Conservation (phyloP, 1,140 invertebrate genomes). For the Harlomillsia oculata region DNA sequence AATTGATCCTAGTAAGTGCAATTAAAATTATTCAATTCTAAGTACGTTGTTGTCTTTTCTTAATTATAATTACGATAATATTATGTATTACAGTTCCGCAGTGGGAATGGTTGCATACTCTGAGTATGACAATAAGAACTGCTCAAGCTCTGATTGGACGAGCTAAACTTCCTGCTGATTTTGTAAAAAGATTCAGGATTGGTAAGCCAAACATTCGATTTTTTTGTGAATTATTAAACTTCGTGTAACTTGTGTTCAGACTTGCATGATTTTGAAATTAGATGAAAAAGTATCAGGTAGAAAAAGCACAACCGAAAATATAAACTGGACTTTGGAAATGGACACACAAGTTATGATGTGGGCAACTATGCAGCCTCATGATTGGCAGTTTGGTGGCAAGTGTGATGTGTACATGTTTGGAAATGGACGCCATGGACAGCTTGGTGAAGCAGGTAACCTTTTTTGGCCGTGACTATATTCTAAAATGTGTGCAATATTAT, state of each 20-base stretch:
- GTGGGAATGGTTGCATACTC: slow-evolving; percentile 52
- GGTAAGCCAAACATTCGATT: too few species aligned
- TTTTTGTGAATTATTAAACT: too few species aligned
- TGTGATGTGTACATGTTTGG: slow-evolving; percentile 56
- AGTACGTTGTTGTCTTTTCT: not conserved
- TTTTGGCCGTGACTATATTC: not conserved
- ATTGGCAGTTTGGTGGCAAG: slow-evolving; percentile 59
- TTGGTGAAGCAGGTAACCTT: slow-evolving; percentile 47
- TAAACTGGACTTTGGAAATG: slow-evolving; percentile 48
- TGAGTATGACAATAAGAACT: slow-evolving; percentile 47
- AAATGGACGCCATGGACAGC: slow-evolving; percentile 53
- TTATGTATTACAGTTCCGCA: slow-evolving; percentile 40
- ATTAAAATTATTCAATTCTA: too few species aligned
- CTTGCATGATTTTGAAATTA: too few species aligned
- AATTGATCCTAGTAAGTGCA: too few species aligned
- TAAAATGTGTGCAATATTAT: too few species aligned
- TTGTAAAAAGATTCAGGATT: slow-evolving; percentile 38
- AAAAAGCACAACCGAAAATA: slow-evolving; percentile 41
- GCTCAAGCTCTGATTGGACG: slow-evolving; percentile 48
- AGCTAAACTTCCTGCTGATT: slow-evolving; percentile 43
- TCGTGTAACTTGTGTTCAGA: too few species aligned
- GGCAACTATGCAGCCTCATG: slow-evolving; percentile 51
- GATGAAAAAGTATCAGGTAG: too few species aligned
- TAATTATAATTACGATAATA: not conserved
- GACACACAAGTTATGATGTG: slow-evolving; percentile 56